Percentiles rank a stretch among this genome's conserved stretches.
Evolutionary conservation across 2,113 vertebrate species (phyloP).

Genomic region (Todiramphus chloris): DNA sequence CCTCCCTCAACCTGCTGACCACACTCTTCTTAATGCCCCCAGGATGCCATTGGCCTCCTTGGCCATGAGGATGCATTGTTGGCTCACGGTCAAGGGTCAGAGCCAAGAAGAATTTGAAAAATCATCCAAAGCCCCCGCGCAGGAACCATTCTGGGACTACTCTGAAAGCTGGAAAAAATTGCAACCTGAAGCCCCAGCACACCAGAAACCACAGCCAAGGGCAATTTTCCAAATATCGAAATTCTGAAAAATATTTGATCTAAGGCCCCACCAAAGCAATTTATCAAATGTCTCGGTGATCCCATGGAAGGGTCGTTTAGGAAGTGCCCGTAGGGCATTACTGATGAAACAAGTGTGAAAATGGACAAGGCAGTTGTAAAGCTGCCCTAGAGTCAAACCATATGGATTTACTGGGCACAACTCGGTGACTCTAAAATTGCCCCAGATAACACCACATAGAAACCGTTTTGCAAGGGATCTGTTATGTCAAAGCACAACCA

Average conservation of each 20-base stretch:
- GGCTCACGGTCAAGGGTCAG: background rate
- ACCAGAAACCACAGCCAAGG: background rate
- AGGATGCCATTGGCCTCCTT: too few relatives aligned
- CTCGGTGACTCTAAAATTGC: background rate
- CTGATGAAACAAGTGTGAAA: background rate
- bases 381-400: background rate
- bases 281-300: background rate
- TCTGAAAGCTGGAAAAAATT: background rate
- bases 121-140: background rate
- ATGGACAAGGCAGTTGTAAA: slow-evolving; percentile 1
- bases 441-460: background rate
- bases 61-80: too few relatives aligned
- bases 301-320: background rate
- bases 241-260: background rate
- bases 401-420: background rate
- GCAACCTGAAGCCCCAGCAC: background rate
- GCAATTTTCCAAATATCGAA: background rate
- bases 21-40: too few relatives aligned
- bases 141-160: background rate
- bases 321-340: background rate
- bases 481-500: slow-evolving; percentile 2
- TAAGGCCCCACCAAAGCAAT: background rate
- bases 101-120: background rate
- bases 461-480: slow-evolving; percentile 17
- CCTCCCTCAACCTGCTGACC: too few relatives aligned